Evolutionary conservation across 2,797 vertebrate species (phyloP).

Genomic region (Crax fasciolata): DNA sequence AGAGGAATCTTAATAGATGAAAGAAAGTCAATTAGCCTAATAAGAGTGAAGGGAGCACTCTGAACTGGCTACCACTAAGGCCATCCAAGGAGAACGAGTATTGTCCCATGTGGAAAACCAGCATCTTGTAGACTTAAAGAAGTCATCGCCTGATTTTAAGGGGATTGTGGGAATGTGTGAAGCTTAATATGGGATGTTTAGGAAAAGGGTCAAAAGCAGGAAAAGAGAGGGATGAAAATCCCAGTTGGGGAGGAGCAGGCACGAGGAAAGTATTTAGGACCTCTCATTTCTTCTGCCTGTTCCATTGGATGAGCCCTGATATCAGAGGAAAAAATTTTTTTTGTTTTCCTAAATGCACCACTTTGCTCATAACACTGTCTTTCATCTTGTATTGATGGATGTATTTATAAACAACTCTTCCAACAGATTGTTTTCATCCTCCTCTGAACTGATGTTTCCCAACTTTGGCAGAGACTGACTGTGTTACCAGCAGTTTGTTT

Average conservation of each 20-base stretch:
- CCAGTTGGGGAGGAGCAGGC: background rate
- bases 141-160: background rate
- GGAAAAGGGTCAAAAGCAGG: background rate
- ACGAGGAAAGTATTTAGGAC: background rate
- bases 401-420: background rate
- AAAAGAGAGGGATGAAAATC: background rate
- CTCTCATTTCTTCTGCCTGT: background rate
- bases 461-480: background rate
- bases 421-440: constrained; percentile 1
- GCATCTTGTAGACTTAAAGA: background rate
- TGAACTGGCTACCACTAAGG: background rate
- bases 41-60: background rate
- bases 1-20: background rate
- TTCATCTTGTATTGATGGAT: background rate
- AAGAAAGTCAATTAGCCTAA: background rate
- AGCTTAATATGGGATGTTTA: background rate
- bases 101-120: background rate
- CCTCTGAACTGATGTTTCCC: background rate
- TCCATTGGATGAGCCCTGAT: background rate
- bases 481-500: background rate
- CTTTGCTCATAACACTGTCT: background rate
- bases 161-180: fast-evolving
- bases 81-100: background rate
- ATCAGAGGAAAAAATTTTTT: background rate
- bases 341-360: background rate